A percentile compares a stretch with the other conserved stretches of the same genome.
Conservation (phyloP, 2,888 invertebrate species). For the Nineta flava region DNA sequence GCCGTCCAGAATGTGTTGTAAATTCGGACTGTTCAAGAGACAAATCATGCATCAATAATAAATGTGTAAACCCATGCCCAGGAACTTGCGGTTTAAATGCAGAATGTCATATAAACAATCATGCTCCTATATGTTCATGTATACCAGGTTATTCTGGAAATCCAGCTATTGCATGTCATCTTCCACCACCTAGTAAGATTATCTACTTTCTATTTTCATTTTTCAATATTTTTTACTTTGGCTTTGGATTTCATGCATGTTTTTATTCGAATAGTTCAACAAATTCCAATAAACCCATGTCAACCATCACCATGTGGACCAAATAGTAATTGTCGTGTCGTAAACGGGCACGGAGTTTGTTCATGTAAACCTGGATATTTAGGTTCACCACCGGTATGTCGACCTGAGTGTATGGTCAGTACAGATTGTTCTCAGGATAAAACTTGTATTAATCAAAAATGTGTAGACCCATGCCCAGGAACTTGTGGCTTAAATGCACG, state of each 20-base stretch:
- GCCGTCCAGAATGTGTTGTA: constrained; percentile 76
- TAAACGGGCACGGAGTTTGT: constrained; percentile 61
- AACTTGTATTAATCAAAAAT: constrained; percentile 65
- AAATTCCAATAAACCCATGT: constrained; percentile 36
- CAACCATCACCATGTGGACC: constrained; percentile 63
- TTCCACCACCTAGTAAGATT: constrained; percentile 28
- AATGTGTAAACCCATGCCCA: constrained; percentile 69
- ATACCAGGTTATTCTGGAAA: constrained; percentile 60
- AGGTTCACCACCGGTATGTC: constrained; percentile 59
- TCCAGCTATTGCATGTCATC: constrained; percentile 57
- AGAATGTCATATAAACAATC: constrained; percentile 66
- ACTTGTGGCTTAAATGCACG: constrained; percentile 70
- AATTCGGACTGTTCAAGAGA: constrained; percentile 67
- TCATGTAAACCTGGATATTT: constrained; percentile 63
- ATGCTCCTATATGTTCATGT: constrained; percentile 66
- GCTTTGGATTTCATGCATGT: background rate
- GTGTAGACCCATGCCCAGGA: constrained; percentile 66
- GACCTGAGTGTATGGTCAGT: constrained; percentile 69
- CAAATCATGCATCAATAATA: constrained; percentile 66
- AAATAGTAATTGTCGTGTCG: constrained; percentile 58
- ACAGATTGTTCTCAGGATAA: constrained; percentile 67
- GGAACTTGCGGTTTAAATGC: constrained; percentile 74
- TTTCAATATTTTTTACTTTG: constrained; percentile 2
- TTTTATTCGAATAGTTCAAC: constrained; percentile 12
- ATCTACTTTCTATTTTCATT: background rate